Evolutionary conservation across 2,888 invertebrate species (phyloP).

Genomic region (Polyommatus icarus): DNA sequence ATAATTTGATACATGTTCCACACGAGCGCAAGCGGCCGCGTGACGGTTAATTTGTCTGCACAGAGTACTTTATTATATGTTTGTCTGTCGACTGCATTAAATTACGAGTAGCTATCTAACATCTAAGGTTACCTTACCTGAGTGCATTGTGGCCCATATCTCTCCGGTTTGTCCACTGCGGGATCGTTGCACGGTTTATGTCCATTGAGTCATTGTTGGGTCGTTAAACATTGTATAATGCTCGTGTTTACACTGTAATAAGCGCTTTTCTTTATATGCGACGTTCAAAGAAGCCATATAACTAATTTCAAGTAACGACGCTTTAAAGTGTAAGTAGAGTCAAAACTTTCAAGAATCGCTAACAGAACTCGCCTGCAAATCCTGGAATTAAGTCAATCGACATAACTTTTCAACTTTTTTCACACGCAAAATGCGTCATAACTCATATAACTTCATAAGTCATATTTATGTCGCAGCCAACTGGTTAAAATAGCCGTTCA

Average conservation of each 20-base stretch:
- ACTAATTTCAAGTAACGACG: no score
- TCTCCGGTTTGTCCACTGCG: conserved; percentile 11
- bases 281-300: background rate
- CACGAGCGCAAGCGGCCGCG: background rate
- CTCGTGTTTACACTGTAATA: background rate
- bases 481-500: no score
- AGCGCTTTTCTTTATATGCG: background rate
- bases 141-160: conserved; percentile 6
- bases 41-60: background rate
- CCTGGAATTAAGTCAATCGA: background rate
- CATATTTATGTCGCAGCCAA: no score
- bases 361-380: background rate
- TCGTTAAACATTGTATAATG: conserved; percentile 5
- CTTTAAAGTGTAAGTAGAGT: background rate
- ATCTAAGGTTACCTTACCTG: conserved; percentile 12
- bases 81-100: background rate
- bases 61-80: no score
- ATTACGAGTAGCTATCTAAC: conserved; percentile 1
- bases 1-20: background rate
- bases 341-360: background rate
- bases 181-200: conserved; percentile 27
- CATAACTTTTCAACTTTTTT: background rate
- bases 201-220: conserved; percentile 28
- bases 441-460: no score
- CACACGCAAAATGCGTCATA: background rate